phyloP scores from a whole-genome alignment of 1,140 invertebrate species.

The Neoseiulus cucumeris region DNA sequence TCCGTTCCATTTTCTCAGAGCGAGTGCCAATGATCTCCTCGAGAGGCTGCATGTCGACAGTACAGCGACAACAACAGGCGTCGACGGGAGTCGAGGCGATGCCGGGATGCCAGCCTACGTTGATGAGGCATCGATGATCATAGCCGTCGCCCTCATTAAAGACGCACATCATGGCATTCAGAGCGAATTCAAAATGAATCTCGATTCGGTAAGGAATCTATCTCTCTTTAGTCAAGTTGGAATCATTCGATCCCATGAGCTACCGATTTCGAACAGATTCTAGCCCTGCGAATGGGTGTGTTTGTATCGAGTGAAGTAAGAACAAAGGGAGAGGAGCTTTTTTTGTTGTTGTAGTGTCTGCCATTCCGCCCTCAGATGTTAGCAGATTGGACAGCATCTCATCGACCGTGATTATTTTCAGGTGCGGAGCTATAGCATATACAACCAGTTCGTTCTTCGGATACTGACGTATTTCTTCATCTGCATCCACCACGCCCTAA shows the following conservation, averaged over 20 bases:
- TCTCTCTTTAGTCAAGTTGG: too few relatives aligned
- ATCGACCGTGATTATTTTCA: background rate
- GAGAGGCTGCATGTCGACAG: background rate
- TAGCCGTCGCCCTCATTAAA: background rate
- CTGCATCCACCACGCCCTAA: conserved; percentile 27
- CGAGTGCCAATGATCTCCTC: background rate
- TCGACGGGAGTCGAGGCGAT: background rate
- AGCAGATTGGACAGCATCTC: too few relatives aligned
- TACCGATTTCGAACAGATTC: too few relatives aligned
- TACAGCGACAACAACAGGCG: background rate
- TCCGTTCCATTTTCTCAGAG: background rate
- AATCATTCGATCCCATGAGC: too few relatives aligned
- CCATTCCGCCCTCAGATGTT: too few relatives aligned
- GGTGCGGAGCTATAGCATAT: background rate
- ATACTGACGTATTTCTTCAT: conserved; percentile 24
- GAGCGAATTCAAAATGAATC: conserved; percentile 8
- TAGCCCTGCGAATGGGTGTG: too few relatives aligned
- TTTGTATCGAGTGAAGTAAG: too few relatives aligned
- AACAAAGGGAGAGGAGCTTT: too few relatives aligned
- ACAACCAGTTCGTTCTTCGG: background rate
- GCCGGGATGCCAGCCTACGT: background rate
- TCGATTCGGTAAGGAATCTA: background rate
- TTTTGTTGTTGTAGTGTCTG: too few relatives aligned
- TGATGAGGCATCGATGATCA: background rate
- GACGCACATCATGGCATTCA: conserved; percentile 1